Evolutionary conservation across 2,797 vertebrate genomes (phyloP).

Genomic region (Nyctalus aviator): DNA sequence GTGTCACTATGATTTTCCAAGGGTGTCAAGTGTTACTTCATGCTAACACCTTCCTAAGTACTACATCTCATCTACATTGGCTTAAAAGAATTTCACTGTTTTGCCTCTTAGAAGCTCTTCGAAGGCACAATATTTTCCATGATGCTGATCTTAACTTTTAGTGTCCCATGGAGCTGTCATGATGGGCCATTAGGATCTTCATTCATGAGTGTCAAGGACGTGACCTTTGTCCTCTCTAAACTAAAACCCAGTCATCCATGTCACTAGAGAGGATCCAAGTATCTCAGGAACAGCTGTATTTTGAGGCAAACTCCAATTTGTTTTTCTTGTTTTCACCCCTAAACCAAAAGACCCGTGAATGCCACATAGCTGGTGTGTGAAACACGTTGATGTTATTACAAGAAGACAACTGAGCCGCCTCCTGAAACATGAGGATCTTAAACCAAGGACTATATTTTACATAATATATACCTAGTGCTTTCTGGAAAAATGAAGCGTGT

Average conservation of each 20-base stretch:
- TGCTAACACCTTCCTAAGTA: not conserved
- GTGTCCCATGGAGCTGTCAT: not conserved
- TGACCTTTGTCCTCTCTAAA: not conserved
- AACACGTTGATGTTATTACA: not conserved
- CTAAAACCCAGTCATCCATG: not conserved
- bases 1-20: not conserved
- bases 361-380: not conserved
- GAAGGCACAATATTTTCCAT: not conserved
- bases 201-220: not conserved
- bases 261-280: not conserved
- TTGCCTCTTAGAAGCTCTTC: not conserved
- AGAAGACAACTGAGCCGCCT: not conserved
- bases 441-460: not conserved
- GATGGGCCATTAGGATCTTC: not conserved
- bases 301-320: not conserved
- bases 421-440: slow-evolving; percentile 17
- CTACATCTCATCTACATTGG: not conserved
- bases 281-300: not conserved
- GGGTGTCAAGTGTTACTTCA: not conserved
- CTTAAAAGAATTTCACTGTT: not conserved
- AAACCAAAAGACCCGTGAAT: not conserved
- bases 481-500: slow-evolving; percentile 20
- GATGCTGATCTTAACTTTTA: not conserved
- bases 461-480: not conserved
- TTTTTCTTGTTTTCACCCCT: not conserved